These are phyloP conservation scores for Tichodroma muraria DNA, from an alignment of 2,113 vertebrate genomes.

Conservation along the genomic window DNA sequence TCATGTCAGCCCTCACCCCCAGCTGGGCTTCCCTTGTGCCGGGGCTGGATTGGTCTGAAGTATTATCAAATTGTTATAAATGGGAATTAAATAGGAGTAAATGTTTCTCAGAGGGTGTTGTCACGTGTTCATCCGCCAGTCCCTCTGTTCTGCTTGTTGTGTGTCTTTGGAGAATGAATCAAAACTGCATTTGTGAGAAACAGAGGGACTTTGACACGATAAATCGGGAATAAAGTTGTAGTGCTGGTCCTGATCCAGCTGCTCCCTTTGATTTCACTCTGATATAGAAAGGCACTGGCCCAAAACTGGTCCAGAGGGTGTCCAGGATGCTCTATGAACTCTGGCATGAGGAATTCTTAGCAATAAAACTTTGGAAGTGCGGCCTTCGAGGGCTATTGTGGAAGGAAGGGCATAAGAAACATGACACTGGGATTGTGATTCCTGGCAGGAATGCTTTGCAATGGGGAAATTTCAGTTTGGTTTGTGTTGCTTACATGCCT, in stretches of 20 bases:
- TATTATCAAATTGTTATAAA: neutral
- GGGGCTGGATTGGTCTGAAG: neutral
- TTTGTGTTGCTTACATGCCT: neutral
- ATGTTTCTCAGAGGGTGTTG: neutral
- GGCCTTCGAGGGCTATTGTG: neutral
- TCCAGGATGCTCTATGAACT: neutral
- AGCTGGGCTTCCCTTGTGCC: neutral
- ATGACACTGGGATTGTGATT: neutral
- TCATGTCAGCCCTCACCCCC: neutral
- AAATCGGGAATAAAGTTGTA: neutral
- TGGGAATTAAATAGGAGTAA: neutral
- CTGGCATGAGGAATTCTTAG: neutral
- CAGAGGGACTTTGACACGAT: rapidly evolving
- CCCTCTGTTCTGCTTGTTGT: neutral
- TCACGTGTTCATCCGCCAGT: rapidly evolving
- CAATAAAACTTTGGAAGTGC: neutral
- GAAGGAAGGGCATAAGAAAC: neutral
- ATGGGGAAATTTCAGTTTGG: neutral
- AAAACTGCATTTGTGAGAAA: neutral
- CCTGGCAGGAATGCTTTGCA: slow-evolving; percentile 10
- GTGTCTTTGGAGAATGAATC: neutral
- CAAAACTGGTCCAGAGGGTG: neutral
- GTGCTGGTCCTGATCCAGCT: neutral
- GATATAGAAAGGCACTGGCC: neutral
- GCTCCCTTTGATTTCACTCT: neutral